Evolutionary conservation across 1,140 invertebrate species (phyloP), one percentile per base, ranked within the genome.

Genomic region (Drosophila malerkotliana): DNA sequence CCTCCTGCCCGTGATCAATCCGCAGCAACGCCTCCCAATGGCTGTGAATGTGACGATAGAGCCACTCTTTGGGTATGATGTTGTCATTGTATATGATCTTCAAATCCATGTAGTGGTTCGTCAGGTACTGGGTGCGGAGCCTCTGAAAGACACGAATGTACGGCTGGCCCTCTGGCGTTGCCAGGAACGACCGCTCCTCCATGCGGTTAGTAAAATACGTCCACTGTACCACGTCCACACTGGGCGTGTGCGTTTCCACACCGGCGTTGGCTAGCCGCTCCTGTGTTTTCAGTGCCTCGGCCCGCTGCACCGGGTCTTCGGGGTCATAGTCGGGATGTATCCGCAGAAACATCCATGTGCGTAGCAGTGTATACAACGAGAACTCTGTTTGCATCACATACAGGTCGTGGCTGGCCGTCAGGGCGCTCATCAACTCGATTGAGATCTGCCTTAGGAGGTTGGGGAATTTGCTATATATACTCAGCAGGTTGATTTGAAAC

Each of bases 361-460:
- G 94, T 12, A 97, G 88, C 90, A 97, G 92, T 61, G 95, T 94
- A 77, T 97, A 97, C 32, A 97, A 91, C 39, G 96, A 96, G 90
- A 96, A 96, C 92, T 97, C 96, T 3, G 96, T 96, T 91, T 97
- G 96, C 92, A 96, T 94, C 1, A 96, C 95, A 79, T 95, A 95
- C 37, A 97, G 92, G 64, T 95, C 93, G 4, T 94, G 93, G 91
- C 94, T 94, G 3, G 92, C 89, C 4, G 97, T 93, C 44, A 97
- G 88, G 26, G 94, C 92, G 4, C 91, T 92, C 95, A 97, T 95
- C 57, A 97, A 82, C 4, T 95, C 94, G 14, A 93, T 88, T 49
- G 93, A 94, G 55, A 96, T 94, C 73, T 94, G 93, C 62, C 92
- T 92, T 9, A 96, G 91, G 41, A 94, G 92, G 12, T 92, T 91